Evolutionary conservation across 2,113 vertebrate genomes (phyloP).

Genomic region (Sus scrofa): DNA sequence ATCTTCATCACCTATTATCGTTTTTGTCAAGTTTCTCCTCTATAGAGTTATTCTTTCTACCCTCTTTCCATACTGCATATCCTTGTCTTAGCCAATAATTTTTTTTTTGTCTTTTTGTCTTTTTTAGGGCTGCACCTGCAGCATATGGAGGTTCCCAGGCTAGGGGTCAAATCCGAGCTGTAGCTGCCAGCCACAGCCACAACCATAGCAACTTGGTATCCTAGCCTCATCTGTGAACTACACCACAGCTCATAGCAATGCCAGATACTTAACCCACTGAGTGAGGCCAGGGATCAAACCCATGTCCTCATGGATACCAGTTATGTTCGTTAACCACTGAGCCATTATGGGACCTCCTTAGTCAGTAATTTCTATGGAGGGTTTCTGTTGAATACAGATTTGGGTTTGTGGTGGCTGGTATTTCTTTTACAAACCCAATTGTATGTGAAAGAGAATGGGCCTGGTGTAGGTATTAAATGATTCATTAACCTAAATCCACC

Average conservation of each 20-base stretch:
- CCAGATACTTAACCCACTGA: too few species aligned
- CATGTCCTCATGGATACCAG: too few species aligned
- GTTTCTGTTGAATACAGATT: conserved; percentile 3
- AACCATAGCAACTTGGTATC: too few species aligned
- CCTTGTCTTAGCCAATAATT: neutral
- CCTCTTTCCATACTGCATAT: neutral
- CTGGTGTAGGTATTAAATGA: neutral
- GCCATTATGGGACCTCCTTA: neutral
- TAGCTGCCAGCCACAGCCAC: too few species aligned
- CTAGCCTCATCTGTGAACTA: too few species aligned
- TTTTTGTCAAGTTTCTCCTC: neutral
- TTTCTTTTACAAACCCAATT: neutral
- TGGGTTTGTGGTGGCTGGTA: neutral
- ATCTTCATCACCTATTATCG: neutral
- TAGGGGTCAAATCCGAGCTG: too few species aligned
- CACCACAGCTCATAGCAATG: too few species aligned
- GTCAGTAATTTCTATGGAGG: neutral
- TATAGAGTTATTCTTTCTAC: neutral
- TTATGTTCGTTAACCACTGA: too few species aligned
- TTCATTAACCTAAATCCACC: conserved; percentile 40
- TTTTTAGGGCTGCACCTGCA: too few species aligned
- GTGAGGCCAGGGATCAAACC: too few species aligned
- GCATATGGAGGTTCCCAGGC: too few species aligned
- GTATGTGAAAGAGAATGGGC: conserved; percentile 1
- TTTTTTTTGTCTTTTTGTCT: neutral